Base-by-base conservation (phyloP, 2,797 vertebrate genomes). In the Sebastes jordani region DNA sequence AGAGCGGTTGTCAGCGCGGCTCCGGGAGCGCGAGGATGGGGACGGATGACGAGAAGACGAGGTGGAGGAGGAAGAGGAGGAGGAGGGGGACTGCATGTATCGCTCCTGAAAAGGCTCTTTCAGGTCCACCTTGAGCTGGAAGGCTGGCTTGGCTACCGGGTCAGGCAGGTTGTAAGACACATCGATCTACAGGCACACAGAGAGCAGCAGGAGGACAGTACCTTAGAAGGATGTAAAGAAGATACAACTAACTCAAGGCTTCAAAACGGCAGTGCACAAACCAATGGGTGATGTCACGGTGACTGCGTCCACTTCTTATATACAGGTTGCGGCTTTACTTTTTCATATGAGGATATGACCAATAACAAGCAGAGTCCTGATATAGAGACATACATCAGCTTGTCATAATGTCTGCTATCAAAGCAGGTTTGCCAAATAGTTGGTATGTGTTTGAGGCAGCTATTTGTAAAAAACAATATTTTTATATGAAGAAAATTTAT, bases 111-210 rank as follows among this genome's bases (percentile, higher is more conserved):
- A 93, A 2, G 96, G 96, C 86, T 99, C 97, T 86, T 96, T 97
- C 78, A 99, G 94, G 85, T 94, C 95, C 63, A 98, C 95, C 49
- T 96, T 95, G n/a, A 99, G 96, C 89, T 98, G 97, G 93, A 99
- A 99, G 62, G 98, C 97, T 16, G 97, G 97, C 76, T 97, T 98
- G 82, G 96, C 94, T 46, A 97, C 95, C 0, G 98, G 98, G 78
- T 99, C 97, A 0, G 97, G 98, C 0, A 99, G 96, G 1, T 98
- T 97, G 94, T 99, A 99, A 11, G 97, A 96, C 74, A 99, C 97
- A 23, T 98, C 98, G 1, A 98, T 97, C 97, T 98, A 78, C 20
- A 80, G 34, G 62, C 27, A 84, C 25, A 76, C 13, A 78, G 58
- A 58, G 22, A 59, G 16, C 56, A 68, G 34, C 8, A 25, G 20